phyloP scores from a whole-genome alignment of 2,888 invertebrate genomes.

The Volucella inanis region DNA sequence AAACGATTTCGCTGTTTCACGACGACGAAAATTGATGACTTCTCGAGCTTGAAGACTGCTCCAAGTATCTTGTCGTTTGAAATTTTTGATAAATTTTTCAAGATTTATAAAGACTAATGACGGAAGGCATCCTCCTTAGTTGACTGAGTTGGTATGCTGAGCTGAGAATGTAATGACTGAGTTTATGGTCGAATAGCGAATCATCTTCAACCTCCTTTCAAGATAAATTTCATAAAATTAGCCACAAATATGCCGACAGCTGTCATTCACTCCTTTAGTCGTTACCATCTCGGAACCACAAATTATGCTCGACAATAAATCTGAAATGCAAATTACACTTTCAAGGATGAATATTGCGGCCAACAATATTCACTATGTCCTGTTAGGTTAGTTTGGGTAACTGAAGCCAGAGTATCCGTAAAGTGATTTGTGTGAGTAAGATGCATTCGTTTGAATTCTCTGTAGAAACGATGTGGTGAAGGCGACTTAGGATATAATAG shows the following conservation, averaged over 20 bases:
- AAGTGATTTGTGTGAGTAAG: too few species aligned
- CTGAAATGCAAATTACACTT: conserved; percentile 1
- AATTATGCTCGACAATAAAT: background rate
- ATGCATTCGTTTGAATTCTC: too few species aligned
- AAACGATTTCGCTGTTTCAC: conserved; percentile 15
- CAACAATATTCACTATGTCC: too few species aligned
- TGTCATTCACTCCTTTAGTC: too few species aligned
- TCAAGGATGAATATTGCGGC: too few species aligned
- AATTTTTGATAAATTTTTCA: background rate
- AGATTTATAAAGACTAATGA: conserved; percentile 12
- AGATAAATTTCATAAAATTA: conserved; percentile 4
- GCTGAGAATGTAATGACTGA: background rate
- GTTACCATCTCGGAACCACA: background rate
- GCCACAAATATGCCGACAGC: background rate
- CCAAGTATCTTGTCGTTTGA: background rate
- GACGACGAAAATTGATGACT: conserved; percentile 16
- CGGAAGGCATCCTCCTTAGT: background rate
- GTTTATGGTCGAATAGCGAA: background rate
- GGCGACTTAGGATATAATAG: too few species aligned
- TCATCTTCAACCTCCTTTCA: background rate
- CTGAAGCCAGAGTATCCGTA: too few species aligned
- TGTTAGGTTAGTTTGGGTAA: too few species aligned
- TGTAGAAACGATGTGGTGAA: too few species aligned
- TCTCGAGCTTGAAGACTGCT: background rate
- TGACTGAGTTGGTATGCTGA: too few species aligned